phyloP scores from a whole-genome alignment of 1,140 invertebrate species.

The Drosophila elegans region DNA sequence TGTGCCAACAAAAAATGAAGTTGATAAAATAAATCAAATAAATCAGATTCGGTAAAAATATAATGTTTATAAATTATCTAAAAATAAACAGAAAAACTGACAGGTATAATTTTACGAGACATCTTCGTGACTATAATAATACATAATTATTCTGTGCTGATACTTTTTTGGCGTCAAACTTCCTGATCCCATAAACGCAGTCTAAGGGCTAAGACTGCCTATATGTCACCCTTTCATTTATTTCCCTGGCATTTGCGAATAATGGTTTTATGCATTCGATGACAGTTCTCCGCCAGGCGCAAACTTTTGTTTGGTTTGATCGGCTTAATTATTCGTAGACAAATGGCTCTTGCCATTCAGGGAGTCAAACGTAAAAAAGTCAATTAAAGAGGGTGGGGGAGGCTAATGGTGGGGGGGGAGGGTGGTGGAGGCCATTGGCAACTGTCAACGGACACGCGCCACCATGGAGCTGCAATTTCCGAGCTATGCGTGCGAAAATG shows the following conservation, averaged over 20 bases:
- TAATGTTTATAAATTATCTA: too few relatives aligned
- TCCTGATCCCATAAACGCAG: constrained; percentile 49
- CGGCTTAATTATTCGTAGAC: constrained; percentile 60
- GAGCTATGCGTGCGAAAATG: constrained; percentile 67
- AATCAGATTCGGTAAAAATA: too few relatives aligned
- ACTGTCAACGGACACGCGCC: constrained; percentile 60
- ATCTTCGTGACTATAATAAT: not conserved
- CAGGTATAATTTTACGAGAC: constrained; percentile 1
- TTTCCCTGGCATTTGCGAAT: constrained; percentile 46
- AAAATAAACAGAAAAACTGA: not conserved
- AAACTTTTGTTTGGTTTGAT: constrained; percentile 47
- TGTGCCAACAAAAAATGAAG: too few relatives aligned
- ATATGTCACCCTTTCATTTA: not conserved
- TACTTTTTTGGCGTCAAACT: constrained; percentile 14
- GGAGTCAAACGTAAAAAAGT: constrained; percentile 39
- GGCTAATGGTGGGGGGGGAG: constrained; percentile 18
- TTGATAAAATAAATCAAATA: too few relatives aligned
- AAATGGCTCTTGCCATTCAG: constrained; percentile 40
- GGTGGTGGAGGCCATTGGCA: constrained; percentile 6
- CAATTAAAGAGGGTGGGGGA: constrained; percentile 31
- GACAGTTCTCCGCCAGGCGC: constrained; percentile 41
- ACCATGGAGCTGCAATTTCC: constrained; percentile 53
- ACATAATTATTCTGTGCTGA: constrained; percentile 8
- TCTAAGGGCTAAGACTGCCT: constrained; percentile 5
- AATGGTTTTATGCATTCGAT: constrained; percentile 58